Evolutionary conservation across 2,113 vertebrate genomes (phyloP).

Genomic region (Marmota flaviventris): DNA sequence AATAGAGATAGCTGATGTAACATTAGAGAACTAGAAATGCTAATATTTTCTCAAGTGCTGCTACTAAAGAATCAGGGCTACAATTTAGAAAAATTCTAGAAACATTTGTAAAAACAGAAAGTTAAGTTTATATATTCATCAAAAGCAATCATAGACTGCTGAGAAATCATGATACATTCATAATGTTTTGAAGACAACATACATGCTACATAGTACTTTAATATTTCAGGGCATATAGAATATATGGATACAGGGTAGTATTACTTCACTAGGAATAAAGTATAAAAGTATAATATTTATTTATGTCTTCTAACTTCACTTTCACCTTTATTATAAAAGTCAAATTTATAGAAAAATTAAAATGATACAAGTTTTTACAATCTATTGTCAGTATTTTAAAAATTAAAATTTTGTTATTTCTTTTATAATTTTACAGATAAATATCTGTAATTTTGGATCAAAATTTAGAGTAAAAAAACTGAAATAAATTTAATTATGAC

Average conservation of each 20-base stretch:
- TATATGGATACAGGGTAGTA: too few relatives aligned
- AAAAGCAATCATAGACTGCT: neutral
- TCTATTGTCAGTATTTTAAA: neutral
- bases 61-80: neutral
- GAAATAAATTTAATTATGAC: neutral
- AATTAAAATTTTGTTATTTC: neutral
- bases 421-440: neutral
- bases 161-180: neutral
- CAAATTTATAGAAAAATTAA: neutral
- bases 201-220: neutral
- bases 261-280: neutral
- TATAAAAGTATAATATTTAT: neutral
- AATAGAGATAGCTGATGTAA: neutral
- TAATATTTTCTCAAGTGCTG: neutral
- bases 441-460: neutral
- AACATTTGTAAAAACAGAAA: neutral
- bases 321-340: neutral
- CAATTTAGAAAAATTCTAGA: neutral
- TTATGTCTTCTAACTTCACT: neutral
- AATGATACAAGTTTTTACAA: neutral
- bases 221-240: neutral
- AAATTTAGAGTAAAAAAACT: constrained; percentile 35
- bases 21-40: neutral
- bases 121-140: neutral
- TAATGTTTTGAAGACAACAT: neutral